Conservation (phyloP, 2,888 invertebrate genomes). For the Dendrolimus houi region DNA sequence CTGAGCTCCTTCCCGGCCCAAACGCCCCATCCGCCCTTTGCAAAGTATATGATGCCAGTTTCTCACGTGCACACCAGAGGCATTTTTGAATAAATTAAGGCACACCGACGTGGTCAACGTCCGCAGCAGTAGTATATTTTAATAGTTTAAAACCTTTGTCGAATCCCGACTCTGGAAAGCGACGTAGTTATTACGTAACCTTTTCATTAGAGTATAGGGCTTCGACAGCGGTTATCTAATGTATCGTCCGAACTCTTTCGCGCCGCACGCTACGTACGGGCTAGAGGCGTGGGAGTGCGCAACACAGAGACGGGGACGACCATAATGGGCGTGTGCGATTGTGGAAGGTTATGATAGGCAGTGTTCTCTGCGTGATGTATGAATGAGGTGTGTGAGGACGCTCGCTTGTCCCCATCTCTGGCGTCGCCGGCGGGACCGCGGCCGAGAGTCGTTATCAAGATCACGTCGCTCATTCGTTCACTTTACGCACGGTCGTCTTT, state of each 20-base stretch:
- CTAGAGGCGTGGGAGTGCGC: slow-evolving; percentile 38
- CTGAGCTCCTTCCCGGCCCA: slow-evolving; percentile 80
- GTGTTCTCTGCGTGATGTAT: slow-evolving; percentile 35
- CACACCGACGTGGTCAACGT: slow-evolving; percentile 61
- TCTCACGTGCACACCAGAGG: slow-evolving; percentile 82
- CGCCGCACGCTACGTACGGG: slow-evolving; percentile 43
- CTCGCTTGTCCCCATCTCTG: slow-evolving; percentile 74
- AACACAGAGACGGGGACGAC: slow-evolving; percentile 71
- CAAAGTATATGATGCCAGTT: slow-evolving; percentile 92
- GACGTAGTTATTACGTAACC: slow-evolving; percentile 32
- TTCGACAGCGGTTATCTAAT: slow-evolving; percentile 63
- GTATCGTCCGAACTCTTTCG: slow-evolving; percentile 56
- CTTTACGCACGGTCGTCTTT: slow-evolving; percentile 63
- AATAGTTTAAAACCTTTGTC: slow-evolving; percentile 67
- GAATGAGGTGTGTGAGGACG: slow-evolving; percentile 42
- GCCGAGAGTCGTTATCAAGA: slow-evolving; percentile 70
- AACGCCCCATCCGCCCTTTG: slow-evolving; percentile 79
- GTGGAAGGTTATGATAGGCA: slow-evolving; percentile 57
- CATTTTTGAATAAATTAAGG: slow-evolving; percentile 60
- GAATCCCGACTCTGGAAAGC: slow-evolving; percentile 48
- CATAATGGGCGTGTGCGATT: slow-evolving; percentile 54
- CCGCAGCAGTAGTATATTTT: slow-evolving; percentile 71
- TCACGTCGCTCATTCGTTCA: slow-evolving; percentile 71
- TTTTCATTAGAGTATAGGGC: slow-evolving; percentile 49
- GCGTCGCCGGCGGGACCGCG: slow-evolving; percentile 59